phyloP scores from a whole-genome alignment of 2,113 vertebrate genomes.

The Riparia riparia region DNA sequence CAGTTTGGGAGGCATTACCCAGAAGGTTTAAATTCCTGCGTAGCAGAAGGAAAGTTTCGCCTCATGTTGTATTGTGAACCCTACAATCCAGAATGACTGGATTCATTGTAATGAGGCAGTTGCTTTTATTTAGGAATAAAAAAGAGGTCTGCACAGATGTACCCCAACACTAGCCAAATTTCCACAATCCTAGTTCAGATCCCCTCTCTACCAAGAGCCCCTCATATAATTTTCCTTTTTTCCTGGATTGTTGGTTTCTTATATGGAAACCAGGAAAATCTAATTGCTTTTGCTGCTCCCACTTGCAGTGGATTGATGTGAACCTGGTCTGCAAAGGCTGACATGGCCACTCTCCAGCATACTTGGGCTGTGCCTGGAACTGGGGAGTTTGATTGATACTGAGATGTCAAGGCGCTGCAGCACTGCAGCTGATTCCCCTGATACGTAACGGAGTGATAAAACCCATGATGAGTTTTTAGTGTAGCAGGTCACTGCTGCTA shows the following conservation, averaged over 20 bases:
- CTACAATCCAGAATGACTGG: neutral
- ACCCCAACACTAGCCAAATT: neutral
- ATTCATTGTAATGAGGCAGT: too few species aligned
- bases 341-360: rapidly evolving
- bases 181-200: neutral
- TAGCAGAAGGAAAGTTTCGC: neutral
- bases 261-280: neutral
- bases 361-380: neutral
- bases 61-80: neutral
- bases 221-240: neutral
- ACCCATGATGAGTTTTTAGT: too few species aligned
- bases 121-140: neutral
- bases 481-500: neutral
- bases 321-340: neutral
- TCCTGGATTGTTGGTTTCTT: neutral
- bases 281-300: neutral
- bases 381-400: neutral
- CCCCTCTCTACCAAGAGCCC: neutral
- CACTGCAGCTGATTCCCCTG: neutral
- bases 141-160: neutral
- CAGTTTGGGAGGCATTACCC: neutral
- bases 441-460: neutral
- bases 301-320: neutral
- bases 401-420: rapidly evolving
- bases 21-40: neutral